These are phyloP conservation scores for Lathronympha strigana DNA, from an alignment of 2,888 invertebrate genomes.

Conservation along the genomic window DNA sequence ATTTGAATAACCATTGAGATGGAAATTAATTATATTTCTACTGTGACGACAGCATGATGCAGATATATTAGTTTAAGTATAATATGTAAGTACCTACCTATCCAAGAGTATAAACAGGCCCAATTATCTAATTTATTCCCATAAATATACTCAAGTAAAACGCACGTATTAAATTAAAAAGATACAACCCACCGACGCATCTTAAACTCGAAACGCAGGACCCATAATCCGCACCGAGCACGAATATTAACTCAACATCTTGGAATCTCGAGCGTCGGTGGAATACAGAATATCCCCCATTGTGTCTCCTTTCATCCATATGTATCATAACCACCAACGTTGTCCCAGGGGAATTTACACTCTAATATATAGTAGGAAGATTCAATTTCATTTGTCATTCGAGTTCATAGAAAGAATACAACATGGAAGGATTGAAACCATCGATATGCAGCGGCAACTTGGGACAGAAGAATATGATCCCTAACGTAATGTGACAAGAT, in stretches of 20 bases:
- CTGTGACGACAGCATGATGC: neutral
- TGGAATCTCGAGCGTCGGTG: slow-evolving; percentile 63
- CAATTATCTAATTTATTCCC: neutral
- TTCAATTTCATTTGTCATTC: neutral
- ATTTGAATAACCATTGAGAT: too few species aligned
- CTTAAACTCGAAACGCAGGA: slow-evolving; percentile 48
- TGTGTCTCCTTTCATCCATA: slow-evolving; percentile 49
- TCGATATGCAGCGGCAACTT: too few species aligned
- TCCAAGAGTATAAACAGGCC: too few species aligned
- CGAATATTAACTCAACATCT: slow-evolving; percentile 69
- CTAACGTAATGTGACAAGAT: too few species aligned
- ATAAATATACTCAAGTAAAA: neutral
- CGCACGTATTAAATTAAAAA: slow-evolving; percentile 2
- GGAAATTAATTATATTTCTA: neutral
- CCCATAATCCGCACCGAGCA: slow-evolving; percentile 60
- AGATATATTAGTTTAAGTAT: too few species aligned
- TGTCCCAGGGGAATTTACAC: neutral
- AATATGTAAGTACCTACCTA: too few species aligned
- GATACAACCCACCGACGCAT: slow-evolving; percentile 13
- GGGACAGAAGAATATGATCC: too few species aligned
- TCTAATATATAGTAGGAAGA: neutral
- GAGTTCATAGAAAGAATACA: neutral
- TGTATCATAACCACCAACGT: slow-evolving; percentile 10
- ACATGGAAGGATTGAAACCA: slow-evolving; percentile 26
- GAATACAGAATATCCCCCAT: slow-evolving; percentile 69